Conservation (phyloP, 2,888 invertebrate genomes). For the Eristalinus aeneus region DNA sequence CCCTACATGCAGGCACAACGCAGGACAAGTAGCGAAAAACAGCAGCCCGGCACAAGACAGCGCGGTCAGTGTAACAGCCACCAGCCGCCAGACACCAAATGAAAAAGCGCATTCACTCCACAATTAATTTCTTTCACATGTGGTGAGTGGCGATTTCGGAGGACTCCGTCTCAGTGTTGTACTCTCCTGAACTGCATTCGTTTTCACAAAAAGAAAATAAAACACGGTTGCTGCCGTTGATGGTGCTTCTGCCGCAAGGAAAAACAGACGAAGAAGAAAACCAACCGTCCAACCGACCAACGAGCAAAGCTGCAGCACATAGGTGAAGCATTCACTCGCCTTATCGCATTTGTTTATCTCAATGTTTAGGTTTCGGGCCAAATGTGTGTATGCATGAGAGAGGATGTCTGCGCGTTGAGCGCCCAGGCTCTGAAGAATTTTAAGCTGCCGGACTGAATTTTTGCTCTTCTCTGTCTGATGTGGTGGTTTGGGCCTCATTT, state of each 20-base stretch:
- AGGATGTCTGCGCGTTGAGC: conserved; percentile 61
- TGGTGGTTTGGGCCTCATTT: conserved; percentile 26
- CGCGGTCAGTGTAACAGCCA: neutral
- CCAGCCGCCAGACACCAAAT: conserved; percentile 38
- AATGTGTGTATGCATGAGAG: conserved; percentile 60
- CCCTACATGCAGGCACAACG: conserved; percentile 35
- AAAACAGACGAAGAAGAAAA: neutral
- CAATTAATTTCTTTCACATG: conserved; percentile 71
- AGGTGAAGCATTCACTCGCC: conserved; percentile 67
- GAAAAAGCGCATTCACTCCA: conserved; percentile 64
- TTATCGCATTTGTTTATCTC: conserved; percentile 71
- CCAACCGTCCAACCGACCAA: neutral
- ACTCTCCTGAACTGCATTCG: conserved; percentile 49
- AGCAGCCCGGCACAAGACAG: neutral
- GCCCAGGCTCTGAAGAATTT: conserved; percentile 59
- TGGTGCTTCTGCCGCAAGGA: neutral
- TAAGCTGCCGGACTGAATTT: conserved; percentile 59
- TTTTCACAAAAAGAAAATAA: conserved; percentile 21
- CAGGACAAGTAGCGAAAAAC: conserved; percentile 41
- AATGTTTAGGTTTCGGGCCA: conserved; percentile 70
- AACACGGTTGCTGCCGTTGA: conserved; percentile 18
- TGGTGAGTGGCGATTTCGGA: conserved; percentile 55
- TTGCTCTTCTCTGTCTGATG: conserved; percentile 30
- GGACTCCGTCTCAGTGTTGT: conserved; percentile 36
- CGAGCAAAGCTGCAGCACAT: conserved; percentile 60